phyloP scores from a whole-genome alignment of 2,113 vertebrate species.

The Coreoperca whiteheadi region DNA sequence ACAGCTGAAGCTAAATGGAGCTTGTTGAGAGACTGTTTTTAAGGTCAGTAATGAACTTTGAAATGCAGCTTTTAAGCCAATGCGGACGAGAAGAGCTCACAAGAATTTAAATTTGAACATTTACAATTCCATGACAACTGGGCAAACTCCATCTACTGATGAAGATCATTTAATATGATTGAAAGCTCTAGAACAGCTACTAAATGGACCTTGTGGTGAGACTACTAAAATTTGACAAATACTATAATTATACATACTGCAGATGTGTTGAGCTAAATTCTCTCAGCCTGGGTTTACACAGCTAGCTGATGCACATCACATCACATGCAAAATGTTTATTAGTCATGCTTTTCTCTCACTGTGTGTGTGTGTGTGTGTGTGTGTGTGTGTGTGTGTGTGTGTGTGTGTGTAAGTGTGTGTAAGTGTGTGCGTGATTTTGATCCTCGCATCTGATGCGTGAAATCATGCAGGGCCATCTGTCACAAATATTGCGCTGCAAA shows the following conservation, averaged over 20 bases:
- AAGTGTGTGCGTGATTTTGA: background rate
- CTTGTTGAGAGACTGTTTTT: background rate
- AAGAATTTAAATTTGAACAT: background rate
- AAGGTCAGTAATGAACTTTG: too few species aligned
- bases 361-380: background rate
- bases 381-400: background rate
- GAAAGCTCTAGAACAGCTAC: background rate
- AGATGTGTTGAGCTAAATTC: background rate
- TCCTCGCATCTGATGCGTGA: slow-evolving; percentile 50
- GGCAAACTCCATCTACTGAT: background rate
- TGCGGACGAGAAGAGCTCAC: background rate
- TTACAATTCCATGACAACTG: background rate
- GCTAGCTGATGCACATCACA: background rate
- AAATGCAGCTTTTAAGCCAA: too few species aligned
- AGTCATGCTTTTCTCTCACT: slow-evolving; percentile 12
- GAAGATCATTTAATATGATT: background rate
- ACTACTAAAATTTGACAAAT: background rate
- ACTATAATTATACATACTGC: background rate
- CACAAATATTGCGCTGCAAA: slow-evolving; percentile 43
- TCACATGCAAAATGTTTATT: slow-evolving; percentile 19
- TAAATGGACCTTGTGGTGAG: background rate
- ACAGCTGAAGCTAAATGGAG: background rate
- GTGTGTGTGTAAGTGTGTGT: background rate
- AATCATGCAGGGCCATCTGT: slow-evolving; percentile 74
- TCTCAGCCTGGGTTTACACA: background rate